Percentiles rank a stretch among this genome's conserved stretches.
Evolutionary conservation across 2,888 invertebrate genomes (phyloP).

Genomic region (Hesperia comma): DNA sequence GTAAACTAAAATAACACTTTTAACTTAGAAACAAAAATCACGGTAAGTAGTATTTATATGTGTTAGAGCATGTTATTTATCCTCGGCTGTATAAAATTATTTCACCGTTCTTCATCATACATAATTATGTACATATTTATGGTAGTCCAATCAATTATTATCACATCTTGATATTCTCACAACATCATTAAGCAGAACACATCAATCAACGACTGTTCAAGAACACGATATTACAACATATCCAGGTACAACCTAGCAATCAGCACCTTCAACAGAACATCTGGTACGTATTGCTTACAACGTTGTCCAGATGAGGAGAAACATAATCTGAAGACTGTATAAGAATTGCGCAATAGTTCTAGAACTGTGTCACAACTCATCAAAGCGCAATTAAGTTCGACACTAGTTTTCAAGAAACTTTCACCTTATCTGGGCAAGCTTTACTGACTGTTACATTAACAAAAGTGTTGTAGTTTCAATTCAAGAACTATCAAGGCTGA

Average conservation of each 20-base stretch:
- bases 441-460: constrained; percentile 40
- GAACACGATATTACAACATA: constrained; percentile 36
- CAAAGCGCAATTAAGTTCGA: constrained; percentile 6
- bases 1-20: no score
- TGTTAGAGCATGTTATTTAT: constrained; percentile 11
- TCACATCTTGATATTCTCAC: constrained; percentile 7
- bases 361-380: constrained; percentile 6
- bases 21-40: not conserved
- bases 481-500: constrained; percentile 11
- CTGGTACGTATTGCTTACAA: constrained; percentile 49
- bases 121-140: constrained; percentile 6
- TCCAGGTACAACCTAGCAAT: constrained; percentile 41
- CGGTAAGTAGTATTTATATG: not conserved
- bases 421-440: constrained; percentile 17
- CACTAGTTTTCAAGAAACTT: constrained; percentile 10
- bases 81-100: constrained; percentile 1
- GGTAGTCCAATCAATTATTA: not conserved
- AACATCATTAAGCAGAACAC: constrained; percentile 24
- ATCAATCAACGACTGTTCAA: constrained; percentile 18
- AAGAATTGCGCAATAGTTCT: constrained; percentile 5
- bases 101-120: constrained; percentile 7
- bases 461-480: constrained; percentile 43
- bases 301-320: constrained; percentile 15
- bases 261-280: constrained; percentile 39
- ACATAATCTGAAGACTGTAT: not conserved